Evolutionary conservation across 2,888 invertebrate genomes (phyloP), one percentile per base, ranked within the genome.

Genomic region (Mechanitis mazaeus): DNA sequence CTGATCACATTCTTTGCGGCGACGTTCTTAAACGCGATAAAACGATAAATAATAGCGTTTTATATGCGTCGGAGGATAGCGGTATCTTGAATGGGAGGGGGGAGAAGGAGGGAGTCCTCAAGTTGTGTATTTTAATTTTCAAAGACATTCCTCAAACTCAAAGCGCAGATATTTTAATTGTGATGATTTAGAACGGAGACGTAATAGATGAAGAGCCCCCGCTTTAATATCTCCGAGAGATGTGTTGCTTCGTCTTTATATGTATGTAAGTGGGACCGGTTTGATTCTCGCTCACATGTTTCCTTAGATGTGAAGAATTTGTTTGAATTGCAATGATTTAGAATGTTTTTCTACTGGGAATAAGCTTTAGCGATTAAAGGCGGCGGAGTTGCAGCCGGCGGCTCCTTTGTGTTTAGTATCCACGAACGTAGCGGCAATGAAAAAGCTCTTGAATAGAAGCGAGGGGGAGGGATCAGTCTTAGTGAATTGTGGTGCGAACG

Each of bases 111-210:
- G 60, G 58, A 45, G 56, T 35, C 53, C 45, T 45, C 47, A 45
- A 45, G 55, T 58, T 55, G 66, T 72, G 69, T 75, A 73, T 79
- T 80, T 76, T 72, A 68, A 79, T 76, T 75, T 74, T 83, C 83
- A 83, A 83, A 83, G 82, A 79, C 74, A 86, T 84, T 81, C 83
- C 80, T 54, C 64, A 67, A 70, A 69, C 71, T 72, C 69, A 66
- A 69, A 65, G 64, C 73, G 71, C 74, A 74, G 74, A 81, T 80
- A 77, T 82, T 84, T 81, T 84, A 83, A 85, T 85, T 83, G 80
- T 80, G 80, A 82, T 82, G 80, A 85, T 85, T 82, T 80, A 83
- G 75, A 71, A 78, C 54, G 28, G 53, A 38, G 65, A 64, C 57
- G 54, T 56, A 55, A 59, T 59, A 54, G 75, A 42, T 42, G 9